phyloP scores from a whole-genome alignment of 2,797 vertebrate species.

The Anolis apletophallus region DNA sequence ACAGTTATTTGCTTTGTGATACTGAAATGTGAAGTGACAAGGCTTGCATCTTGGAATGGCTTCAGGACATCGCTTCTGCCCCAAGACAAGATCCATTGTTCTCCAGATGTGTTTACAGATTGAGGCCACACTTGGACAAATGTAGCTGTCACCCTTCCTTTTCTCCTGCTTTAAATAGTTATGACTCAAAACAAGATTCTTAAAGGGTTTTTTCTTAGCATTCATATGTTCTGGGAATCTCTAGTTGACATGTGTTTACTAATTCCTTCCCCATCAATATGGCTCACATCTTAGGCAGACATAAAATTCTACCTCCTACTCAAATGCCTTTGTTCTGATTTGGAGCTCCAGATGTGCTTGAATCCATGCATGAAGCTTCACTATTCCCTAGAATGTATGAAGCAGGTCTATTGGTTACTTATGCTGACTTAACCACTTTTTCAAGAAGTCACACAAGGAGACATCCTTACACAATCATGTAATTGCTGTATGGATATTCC shows the following conservation, averaged over 20 bases:
- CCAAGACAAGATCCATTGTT: constrained; percentile 73
- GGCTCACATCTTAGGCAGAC: background rate
- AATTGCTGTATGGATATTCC: no score
- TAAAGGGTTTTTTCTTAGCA: constrained; percentile 1
- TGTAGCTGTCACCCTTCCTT: constrained; percentile 23
- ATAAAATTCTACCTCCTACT: constrained; percentile 4
- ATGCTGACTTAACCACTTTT: no score
- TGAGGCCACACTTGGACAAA: constrained; percentile 46
- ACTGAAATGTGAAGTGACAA: constrained; percentile 71
- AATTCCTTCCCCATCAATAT: background rate
- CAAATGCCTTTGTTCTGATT: background rate
- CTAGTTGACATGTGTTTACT: constrained; percentile 21
- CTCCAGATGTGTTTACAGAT: constrained; percentile 13
- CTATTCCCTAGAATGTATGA: background rate
- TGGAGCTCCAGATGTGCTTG: background rate
- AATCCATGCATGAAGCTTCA: background rate
- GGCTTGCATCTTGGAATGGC: constrained; percentile 71
- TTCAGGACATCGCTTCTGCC: constrained; percentile 67
- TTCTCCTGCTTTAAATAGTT: constrained; percentile 45
- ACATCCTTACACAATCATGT: no score
- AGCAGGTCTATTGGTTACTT: background rate
- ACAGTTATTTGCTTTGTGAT: constrained; percentile 64
- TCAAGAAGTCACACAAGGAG: no score
- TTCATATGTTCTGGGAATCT: constrained; percentile 29
- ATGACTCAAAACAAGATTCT: constrained; percentile 33